These are phyloP conservation scores for Plectus sambesii DNA, from an alignment of 1,140 invertebrate species.

Conservation along the genomic window DNA sequence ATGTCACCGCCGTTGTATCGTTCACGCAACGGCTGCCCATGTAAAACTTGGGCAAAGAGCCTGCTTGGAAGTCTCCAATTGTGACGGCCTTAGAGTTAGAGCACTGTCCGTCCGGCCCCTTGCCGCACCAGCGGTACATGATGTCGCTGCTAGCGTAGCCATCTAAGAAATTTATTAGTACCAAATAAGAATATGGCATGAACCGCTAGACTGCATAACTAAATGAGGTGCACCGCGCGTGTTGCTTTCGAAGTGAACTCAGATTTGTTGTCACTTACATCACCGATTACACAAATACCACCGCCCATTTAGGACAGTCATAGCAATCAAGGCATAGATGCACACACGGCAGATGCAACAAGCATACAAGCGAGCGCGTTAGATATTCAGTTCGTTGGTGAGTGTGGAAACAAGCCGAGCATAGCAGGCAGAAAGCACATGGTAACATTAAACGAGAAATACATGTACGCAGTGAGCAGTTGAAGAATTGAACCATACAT, in stretches of 20 bases:
- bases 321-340: constrained; percentile 9
- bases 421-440: too few species aligned
- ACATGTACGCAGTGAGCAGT: too few species aligned
- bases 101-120: constrained; percentile 16
- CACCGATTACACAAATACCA: constrained; percentile 9
- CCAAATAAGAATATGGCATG: constrained; percentile 8
- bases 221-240: too few species aligned
- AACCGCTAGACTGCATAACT: too few species aligned
- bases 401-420: too few species aligned
- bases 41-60: constrained; percentile 19
- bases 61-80: constrained; percentile 19
- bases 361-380: constrained; percentile 26
- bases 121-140: constrained; percentile 21
- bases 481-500: constrained; percentile 8
- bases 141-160: constrained; percentile 20
- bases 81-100: constrained; percentile 21
- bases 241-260: too few species aligned
- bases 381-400: too few species aligned
- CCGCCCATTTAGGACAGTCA: constrained; percentile 13
- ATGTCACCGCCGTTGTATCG: constrained; percentile 18
- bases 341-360: constrained; percentile 5
- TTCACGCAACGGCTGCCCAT: constrained; percentile 23
- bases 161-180: constrained; percentile 20
- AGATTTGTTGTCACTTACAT: constrained; percentile 3
- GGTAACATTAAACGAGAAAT: too few species aligned